phyloP scores from a whole-genome alignment of 2,113 vertebrate species.

The Microcebus jonahi region DNA sequence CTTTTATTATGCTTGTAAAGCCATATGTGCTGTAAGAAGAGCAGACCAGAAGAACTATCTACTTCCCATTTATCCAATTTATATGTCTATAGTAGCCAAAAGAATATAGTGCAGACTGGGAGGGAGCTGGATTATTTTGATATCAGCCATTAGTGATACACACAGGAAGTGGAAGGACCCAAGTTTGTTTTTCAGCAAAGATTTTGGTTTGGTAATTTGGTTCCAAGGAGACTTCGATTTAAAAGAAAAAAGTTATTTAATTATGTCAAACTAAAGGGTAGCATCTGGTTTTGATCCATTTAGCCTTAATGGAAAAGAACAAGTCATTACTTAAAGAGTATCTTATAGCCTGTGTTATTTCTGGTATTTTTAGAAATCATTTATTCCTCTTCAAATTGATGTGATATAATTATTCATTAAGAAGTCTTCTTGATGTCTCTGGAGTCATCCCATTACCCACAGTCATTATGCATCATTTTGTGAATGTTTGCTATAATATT shows the following conservation, averaged over 20 bases:
- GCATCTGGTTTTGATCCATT: constrained; percentile 70
- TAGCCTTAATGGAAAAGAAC: constrained; percentile 68
- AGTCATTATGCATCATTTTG: constrained; percentile 9
- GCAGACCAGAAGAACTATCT: neutral
- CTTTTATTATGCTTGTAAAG: neutral
- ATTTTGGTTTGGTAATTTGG: constrained; percentile 46
- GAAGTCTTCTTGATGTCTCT: constrained; percentile 53
- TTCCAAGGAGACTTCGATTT: constrained; percentile 21
- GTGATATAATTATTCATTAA: constrained; percentile 66
- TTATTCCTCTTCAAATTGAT: constrained; percentile 63
- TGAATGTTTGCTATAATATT: constrained; percentile 33
- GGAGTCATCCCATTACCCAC: constrained; percentile 50
- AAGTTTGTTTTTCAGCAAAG: neutral
- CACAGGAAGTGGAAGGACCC: neutral
- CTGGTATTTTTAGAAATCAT: constrained; percentile 67
- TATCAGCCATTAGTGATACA: neutral
- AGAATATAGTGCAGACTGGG: neutral
- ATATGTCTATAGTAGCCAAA: neutral
- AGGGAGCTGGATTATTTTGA: neutral
- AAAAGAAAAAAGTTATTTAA: constrained; percentile 54
- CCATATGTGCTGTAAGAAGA: neutral
- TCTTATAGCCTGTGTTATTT: constrained; percentile 57
- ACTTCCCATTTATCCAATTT: neutral
- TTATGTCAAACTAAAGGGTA: constrained; percentile 43
- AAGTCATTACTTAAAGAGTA: constrained; percentile 63